phyloP scores from a whole-genome alignment of 2,888 invertebrate genomes.

The Meghimatium bilineatum region DNA sequence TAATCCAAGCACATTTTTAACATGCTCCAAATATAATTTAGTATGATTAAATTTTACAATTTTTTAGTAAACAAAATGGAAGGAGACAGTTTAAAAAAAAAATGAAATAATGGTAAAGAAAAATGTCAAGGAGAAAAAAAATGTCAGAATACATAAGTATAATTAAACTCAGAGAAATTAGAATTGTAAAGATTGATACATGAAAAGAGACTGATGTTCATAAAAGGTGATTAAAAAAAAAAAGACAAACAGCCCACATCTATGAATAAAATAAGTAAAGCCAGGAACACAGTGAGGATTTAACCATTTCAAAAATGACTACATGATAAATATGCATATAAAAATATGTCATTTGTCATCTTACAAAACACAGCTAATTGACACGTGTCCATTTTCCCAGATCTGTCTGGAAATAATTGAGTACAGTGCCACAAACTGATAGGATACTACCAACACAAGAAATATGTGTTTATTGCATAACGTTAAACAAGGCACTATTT shows the following conservation, averaged over 20 bases:
- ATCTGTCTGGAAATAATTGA: background rate
- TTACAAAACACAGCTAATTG: slow-evolving; percentile 26
- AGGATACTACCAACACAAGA: slow-evolving; percentile 19
- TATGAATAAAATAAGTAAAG: background rate
- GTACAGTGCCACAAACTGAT: slow-evolving; percentile 2
- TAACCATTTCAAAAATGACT: slow-evolving; percentile 28
- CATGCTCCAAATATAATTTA: too few species aligned
- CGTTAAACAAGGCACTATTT: slow-evolving; percentile 32
- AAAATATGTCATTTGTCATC: slow-evolving; percentile 29
- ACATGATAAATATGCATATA: slow-evolving; percentile 33
- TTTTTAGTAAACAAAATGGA: too few species aligned
- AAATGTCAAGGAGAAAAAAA: background rate
- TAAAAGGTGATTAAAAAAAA: background rate
- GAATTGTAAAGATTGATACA: background rate
- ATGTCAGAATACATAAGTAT: background rate
- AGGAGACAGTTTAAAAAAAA: background rate
- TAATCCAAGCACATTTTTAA: too few species aligned
- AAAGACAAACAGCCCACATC: background rate
- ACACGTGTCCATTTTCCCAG: slow-evolving; percentile 10
- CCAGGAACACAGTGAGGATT: slow-evolving; percentile 29
- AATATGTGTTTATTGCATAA: slow-evolving; percentile 22
- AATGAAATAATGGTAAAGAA: too few species aligned
- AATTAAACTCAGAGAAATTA: background rate
- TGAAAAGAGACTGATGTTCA: background rate
- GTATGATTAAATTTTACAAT: too few species aligned